Conservation (phyloP, 1,140 invertebrate species). For the Drosophila navojoa region DNA sequence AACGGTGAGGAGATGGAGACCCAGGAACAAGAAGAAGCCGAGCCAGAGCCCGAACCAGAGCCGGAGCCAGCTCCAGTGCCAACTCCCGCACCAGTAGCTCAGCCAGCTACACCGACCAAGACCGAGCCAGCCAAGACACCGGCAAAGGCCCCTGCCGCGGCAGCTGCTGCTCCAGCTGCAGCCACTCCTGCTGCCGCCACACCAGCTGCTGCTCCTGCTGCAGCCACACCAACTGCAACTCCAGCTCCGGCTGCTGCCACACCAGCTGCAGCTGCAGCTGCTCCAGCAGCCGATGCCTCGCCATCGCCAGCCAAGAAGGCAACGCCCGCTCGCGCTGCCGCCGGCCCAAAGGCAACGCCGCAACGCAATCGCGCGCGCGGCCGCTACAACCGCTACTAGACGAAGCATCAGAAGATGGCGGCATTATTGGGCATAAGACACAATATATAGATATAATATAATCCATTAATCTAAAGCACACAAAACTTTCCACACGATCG, state of each 20-base stretch:
- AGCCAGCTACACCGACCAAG: slow-evolving; percentile 46
- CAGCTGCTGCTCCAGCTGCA: slow-evolving; percentile 18
- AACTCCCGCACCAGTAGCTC: slow-evolving; percentile 32
- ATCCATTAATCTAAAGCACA: slow-evolving; percentile 20
- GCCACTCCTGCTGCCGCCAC: slow-evolving; percentile 29
- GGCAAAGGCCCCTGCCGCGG: slow-evolving; percentile 32
- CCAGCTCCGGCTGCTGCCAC: slow-evolving; percentile 3
- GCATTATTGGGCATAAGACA: slow-evolving; percentile 57
- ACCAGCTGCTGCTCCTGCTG: slow-evolving; percentile 14
- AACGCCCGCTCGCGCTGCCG: slow-evolving; percentile 54
- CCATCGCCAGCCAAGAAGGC: slow-evolving; percentile 71
- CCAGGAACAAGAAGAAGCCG: slow-evolving; percentile 59
- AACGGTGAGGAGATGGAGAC: slow-evolving; percentile 71
- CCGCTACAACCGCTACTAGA: slow-evolving; percentile 80
- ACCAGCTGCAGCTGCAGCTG: slow-evolving; percentile 15
- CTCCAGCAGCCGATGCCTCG: slow-evolving; percentile 29
- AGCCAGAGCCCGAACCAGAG: slow-evolving; percentile 55
- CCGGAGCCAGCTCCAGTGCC: slow-evolving; percentile 47
- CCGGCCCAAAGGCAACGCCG: slow-evolving; percentile 71
- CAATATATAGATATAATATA: slow-evolving; percentile 44
- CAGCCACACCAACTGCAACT: slow-evolving; percentile 14
- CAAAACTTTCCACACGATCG: slow-evolving; percentile 17
- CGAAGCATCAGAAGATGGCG: neutral
- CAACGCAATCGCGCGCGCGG: slow-evolving; percentile 75
- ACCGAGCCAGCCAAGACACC: slow-evolving; percentile 46